phyloP scores from a whole-genome alignment of 1,140 invertebrate species.

The Trachymyrmex cornetzi region DNA sequence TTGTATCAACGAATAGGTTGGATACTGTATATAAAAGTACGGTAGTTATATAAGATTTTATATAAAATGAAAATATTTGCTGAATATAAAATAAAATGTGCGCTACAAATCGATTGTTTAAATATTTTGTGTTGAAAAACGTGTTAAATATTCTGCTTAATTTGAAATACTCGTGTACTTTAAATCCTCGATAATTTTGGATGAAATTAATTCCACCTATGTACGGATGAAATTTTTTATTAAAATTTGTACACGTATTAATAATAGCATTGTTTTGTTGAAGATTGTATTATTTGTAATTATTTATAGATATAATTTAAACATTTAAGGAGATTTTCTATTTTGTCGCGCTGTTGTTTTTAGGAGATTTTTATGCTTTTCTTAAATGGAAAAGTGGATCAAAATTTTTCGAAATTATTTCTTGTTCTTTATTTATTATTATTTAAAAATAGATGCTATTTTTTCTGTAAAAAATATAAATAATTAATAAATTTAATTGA shows the following conservation, averaged over 20 bases:
- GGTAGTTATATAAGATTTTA: neutral
- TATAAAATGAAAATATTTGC: constrained; percentile 14
- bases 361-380: too few species aligned
- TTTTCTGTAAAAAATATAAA: too few species aligned
- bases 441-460: too few species aligned
- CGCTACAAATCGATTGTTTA: neutral
- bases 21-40: neutral
- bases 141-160: neutral
- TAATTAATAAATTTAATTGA: too few species aligned
- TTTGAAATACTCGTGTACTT: neutral
- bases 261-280: neutral
- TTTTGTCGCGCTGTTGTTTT: too few species aligned
- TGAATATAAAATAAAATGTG: neutral
- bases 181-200: constrained; percentile 18
- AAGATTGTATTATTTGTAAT: constrained; percentile 1
- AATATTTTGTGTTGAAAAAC: constrained; percentile 15
- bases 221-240: neutral
- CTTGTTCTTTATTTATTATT: too few species aligned
- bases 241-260: neutral
- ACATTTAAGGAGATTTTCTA: too few species aligned
- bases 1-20: constrained; percentile 4
- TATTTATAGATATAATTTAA: too few species aligned
- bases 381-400: too few species aligned
- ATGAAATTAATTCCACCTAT: neutral
- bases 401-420: too few species aligned